These are phyloP conservation scores for Cydia amplana DNA, from an alignment of 1,140 invertebrate species.

Conservation along the genomic window DNA sequence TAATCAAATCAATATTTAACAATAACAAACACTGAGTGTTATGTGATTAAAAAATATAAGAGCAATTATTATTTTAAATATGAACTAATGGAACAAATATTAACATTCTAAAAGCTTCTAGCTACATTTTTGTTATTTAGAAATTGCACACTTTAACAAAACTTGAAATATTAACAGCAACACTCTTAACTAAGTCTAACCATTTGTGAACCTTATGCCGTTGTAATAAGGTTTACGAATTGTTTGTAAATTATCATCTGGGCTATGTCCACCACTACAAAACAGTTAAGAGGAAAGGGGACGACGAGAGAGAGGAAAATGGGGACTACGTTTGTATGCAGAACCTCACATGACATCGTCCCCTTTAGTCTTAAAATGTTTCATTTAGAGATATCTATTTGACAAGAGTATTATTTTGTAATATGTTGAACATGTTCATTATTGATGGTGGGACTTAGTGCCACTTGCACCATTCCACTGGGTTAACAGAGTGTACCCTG, in stretches of 20 bases:
- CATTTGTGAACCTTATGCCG: too few relatives aligned
- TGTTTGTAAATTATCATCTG: too few relatives aligned
- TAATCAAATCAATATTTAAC: neutral
- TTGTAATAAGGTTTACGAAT: too few relatives aligned
- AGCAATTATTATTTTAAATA: neutral
- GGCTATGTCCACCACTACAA: neutral
- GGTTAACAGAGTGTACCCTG: too few relatives aligned
- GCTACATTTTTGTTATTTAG: conserved; percentile 5
- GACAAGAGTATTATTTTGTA: too few relatives aligned
- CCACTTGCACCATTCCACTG: too few relatives aligned
- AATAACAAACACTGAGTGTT: conserved; percentile 1
- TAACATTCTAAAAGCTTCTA: neutral
- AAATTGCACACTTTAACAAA: neutral
- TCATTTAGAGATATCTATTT: neutral
- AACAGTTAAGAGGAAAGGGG: neutral
- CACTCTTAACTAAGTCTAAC: too few relatives aligned
- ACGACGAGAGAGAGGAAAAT: too few relatives aligned
- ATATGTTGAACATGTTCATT: too few relatives aligned
- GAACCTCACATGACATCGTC: too few relatives aligned
- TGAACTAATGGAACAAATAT: neutral
- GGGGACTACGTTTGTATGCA: too few relatives aligned
- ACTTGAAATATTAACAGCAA: neutral
- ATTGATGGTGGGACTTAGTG: too few relatives aligned
- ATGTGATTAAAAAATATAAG: neutral
- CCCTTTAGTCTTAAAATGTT: neutral